Evolutionary conservation across 2,888 invertebrate species (phyloP), one percentile per base, ranked within the genome.

Genomic region (Dromius quadrimaculatus): DNA sequence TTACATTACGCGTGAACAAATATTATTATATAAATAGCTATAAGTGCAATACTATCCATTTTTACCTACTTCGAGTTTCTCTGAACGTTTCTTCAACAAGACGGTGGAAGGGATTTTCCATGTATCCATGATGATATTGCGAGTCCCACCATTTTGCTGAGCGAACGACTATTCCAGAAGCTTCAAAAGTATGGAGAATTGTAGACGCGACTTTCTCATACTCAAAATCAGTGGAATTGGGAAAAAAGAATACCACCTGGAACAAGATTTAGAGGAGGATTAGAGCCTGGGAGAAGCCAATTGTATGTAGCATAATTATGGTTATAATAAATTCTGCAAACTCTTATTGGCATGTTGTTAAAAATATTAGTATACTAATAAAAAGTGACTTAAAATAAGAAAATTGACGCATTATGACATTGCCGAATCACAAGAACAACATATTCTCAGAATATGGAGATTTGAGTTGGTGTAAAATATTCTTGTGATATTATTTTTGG

Each of bases 1-100:
- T n/a, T n/a, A n/a, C n/a, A n/a, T n/a, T n/a, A n/a, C n/a, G n/a
- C n/a, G n/a, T n/a, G n/a, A 45, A 41, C 64, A 43, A 38, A 19
- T 8, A 22, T 43, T 11, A 15, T 4, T 4, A 1, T 1, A 11
- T 28, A 28, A 28, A 28, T 28, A 28, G 8, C 8, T n/a, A n/a
- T n/a, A n/a, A n/a, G n/a, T n/a, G n/a, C 28, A 28, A 5, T 28
- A 28, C 8, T 3, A 15, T 15, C 6, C 1, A 1, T 41, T 11
- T 41, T 41, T 6, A 85, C 92, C 89, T 84, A 96, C 97, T 94
- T 86, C 97, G 87, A n/a, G 95, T 92, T 76, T 93, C 92, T 72
- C 86, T 87, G 79, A 91, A 92, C 0, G 95, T 95, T 74, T 92
- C 90, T 69, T 90, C 87, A 34, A 97, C 92, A 74, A 95, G 88